These are phyloP conservation scores for Littorina saxatilis DNA, from an alignment of 1,140 invertebrate genomes.

Conservation along the genomic window DNA sequence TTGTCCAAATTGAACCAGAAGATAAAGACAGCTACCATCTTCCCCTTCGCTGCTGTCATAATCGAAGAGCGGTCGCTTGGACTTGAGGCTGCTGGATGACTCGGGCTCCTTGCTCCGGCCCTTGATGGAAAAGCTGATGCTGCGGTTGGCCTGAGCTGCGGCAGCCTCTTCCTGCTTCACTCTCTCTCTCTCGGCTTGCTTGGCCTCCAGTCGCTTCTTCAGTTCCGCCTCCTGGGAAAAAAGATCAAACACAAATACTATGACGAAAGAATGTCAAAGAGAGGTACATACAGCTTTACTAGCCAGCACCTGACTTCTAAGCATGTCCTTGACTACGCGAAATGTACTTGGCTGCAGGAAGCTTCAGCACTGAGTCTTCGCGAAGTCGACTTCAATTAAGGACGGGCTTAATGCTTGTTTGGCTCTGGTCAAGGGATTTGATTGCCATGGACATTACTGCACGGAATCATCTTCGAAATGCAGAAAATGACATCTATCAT, in stretches of 20 bases:
- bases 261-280: not conserved
- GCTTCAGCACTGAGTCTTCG: no score
- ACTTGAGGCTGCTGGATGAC: slow-evolving; percentile 54
- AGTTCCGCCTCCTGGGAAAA: slow-evolving; percentile 21
- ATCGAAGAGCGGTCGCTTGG: slow-evolving; percentile 67
- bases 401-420: no score
- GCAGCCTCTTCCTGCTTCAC: slow-evolving; percentile 35
- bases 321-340: no score
- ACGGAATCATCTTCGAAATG: no score
- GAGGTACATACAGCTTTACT: not conserved
- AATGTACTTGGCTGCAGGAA: no score
- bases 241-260: not conserved
- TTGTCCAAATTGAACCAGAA: no score
- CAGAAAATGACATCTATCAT: no score
- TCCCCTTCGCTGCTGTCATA: slow-evolving; percentile 72
- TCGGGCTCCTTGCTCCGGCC: slow-evolving; percentile 69
- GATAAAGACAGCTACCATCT: no score
- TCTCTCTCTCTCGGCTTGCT: slow-evolving; percentile 39
- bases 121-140: slow-evolving; percentile 76
- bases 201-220: slow-evolving; percentile 24
- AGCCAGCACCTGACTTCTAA: no score
- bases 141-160: slow-evolving; percentile 40
- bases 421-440: no score
- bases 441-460: no score
- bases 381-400: no score